phyloP scores from a whole-genome alignment of 2,113 vertebrate species.

The Puma concolor region DNA sequence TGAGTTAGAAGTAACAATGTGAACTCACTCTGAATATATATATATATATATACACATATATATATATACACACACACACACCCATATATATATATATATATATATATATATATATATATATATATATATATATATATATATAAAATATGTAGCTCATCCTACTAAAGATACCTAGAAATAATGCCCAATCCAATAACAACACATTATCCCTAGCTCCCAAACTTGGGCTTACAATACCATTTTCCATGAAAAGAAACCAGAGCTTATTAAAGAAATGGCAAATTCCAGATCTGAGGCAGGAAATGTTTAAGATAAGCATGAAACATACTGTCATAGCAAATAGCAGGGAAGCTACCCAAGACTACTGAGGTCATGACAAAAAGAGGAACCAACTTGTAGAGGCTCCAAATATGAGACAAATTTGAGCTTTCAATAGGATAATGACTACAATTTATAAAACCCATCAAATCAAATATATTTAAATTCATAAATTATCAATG shows the following conservation, averaged over 20 bases:
- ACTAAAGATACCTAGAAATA: conserved; percentile 6
- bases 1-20: neutral
- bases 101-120: no score
- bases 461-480: neutral
- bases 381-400: neutral
- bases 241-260: neutral
- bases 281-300: neutral
- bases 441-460: neutral
- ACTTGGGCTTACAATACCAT: neutral
- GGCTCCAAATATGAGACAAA: neutral
- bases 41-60: neutral
- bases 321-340: neutral
- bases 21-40: neutral
- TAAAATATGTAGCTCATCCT: neutral
- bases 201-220: neutral
- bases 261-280: conserved; percentile 10
- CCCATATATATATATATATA: no score
- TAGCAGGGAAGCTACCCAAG: neutral
- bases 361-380: neutral
- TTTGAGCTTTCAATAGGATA: neutral
- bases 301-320: neutral
- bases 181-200: neutral
- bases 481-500: conserved; percentile 40
- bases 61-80: neutral
- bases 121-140: neutral